These are phyloP conservation scores for Vidua macroura DNA, from an alignment of 2,113 vertebrate species.

Conservation along the genomic window DNA sequence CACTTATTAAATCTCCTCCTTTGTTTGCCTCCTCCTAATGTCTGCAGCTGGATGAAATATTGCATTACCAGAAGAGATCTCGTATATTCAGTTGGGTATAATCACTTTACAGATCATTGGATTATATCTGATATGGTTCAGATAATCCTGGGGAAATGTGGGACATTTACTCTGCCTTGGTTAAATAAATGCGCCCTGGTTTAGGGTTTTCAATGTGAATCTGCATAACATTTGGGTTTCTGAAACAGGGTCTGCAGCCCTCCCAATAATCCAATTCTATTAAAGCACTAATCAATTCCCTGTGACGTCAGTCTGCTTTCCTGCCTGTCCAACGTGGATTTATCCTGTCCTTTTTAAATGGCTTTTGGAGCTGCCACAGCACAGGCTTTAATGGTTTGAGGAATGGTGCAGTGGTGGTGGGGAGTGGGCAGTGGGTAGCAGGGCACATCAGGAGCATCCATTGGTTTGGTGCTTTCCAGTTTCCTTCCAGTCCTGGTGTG, in stretches of 20 bases:
- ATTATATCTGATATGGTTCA: slow-evolving; percentile 53
- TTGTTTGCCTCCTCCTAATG: slow-evolving; percentile 75
- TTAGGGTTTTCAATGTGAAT: slow-evolving; percentile 4
- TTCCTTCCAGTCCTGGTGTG: accelerated
- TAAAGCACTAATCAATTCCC: slow-evolving; percentile 45
- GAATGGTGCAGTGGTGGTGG: background rate
- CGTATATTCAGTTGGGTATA: slow-evolving; percentile 59
- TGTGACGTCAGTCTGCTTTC: background rate
- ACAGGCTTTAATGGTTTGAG: background rate
- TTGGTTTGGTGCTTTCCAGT: background rate
- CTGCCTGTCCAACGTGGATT: background rate
- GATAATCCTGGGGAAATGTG: slow-evolving; percentile 53
- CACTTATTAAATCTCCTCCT: slow-evolving; percentile 81
- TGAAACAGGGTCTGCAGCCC: slow-evolving; percentile 30
- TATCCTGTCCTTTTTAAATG: background rate
- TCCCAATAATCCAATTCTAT: slow-evolving; percentile 47
- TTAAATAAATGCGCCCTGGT: slow-evolving; percentile 38
- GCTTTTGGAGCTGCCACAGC: background rate
- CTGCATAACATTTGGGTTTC: slow-evolving; percentile 38
- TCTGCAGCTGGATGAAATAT: slow-evolving; percentile 77
- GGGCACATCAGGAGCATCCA: background rate
- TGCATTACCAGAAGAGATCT: slow-evolving; percentile 68
- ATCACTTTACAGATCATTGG: slow-evolving; percentile 57
- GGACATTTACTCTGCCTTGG: background rate
- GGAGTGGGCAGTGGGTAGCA: background rate